A percentile compares a stretch with the other conserved stretches of the same genome.
These are phyloP conservation scores for Lacanobia oleracea DNA, from an alignment of 2,888 invertebrate genomes.

Conservation along the genomic window DNA sequence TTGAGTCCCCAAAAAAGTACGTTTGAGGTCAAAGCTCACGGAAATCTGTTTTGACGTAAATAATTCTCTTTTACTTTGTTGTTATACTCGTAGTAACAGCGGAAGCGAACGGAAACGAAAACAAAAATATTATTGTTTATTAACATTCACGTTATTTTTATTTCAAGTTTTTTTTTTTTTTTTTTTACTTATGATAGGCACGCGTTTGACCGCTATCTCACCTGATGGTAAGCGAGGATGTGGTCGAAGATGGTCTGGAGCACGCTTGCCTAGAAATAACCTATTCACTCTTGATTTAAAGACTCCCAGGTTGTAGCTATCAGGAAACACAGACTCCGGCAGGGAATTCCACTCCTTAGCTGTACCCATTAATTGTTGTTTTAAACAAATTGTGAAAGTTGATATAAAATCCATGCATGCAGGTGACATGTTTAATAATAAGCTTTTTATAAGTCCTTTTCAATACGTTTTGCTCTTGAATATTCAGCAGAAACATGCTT, in stretches of 20 bases:
- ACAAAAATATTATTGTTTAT: slow-evolving; percentile 23
- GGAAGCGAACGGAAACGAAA: not conserved
- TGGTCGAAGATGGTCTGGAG: too few relatives aligned
- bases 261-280: too few relatives aligned
- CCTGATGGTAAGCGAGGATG: too few relatives aligned
- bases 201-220: too few relatives aligned
- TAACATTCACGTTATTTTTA: too few relatives aligned
- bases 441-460: not conserved
- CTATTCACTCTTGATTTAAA: too few relatives aligned
- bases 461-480: not conserved
- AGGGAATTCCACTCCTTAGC: too few relatives aligned
- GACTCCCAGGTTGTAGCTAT: too few relatives aligned
- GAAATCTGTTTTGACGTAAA: slow-evolving; percentile 33
- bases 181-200: too few relatives aligned
- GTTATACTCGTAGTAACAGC: slow-evolving; percentile 13
- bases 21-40: slow-evolving; percentile 26
- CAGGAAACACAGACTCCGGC: too few relatives aligned
- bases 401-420: not conserved
- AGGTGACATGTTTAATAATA: not conserved
- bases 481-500: not conserved
- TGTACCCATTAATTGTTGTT: too few relatives aligned
- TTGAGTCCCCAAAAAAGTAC: slow-evolving; percentile 19
- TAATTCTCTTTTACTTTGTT: slow-evolving; percentile 25
- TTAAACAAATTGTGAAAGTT: not conserved
- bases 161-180: too few relatives aligned